Conservation (phyloP, 1,140 invertebrate species). For the Cydia strobilella region DNA sequence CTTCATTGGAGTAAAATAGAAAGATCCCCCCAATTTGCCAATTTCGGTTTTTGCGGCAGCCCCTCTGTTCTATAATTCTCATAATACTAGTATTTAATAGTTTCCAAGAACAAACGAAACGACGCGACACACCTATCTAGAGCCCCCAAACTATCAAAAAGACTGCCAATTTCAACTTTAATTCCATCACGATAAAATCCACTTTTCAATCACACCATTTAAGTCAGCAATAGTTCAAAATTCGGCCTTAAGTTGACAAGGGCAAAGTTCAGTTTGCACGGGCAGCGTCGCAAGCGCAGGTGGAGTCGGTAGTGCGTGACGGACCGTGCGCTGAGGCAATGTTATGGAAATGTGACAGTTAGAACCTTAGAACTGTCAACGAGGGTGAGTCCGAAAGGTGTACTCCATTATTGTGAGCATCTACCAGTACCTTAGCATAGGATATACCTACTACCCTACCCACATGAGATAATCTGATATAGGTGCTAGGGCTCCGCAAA, state of each 20-base stretch:
- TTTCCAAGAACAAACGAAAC: neutral
- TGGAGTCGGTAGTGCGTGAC: neutral
- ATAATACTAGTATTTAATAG: too few relatives aligned
- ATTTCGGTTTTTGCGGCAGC: too few relatives aligned
- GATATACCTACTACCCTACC: too few relatives aligned
- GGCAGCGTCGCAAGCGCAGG: neutral
- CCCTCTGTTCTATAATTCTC: too few relatives aligned
- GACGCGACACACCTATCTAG: neutral
- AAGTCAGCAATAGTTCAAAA: neutral
- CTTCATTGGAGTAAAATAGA: too few relatives aligned
- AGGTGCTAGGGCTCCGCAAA: too few relatives aligned
- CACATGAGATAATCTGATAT: too few relatives aligned
- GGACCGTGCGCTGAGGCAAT: neutral
- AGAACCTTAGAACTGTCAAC: neutral
- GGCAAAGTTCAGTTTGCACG: neutral
- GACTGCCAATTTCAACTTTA: neutral
- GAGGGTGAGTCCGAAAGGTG: too few relatives aligned
- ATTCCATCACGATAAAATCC: neutral
- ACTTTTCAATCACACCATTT: neutral
- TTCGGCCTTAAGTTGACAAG: neutral
- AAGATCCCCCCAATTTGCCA: too few relatives aligned
- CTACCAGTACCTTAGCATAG: too few relatives aligned
- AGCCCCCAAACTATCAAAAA: neutral
- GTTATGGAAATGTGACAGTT: constrained; percentile 10
- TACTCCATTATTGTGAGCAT: too few relatives aligned